Base-by-base conservation (phyloP, 2,888 invertebrate genomes). In the Chorisops tibialis region DNA sequence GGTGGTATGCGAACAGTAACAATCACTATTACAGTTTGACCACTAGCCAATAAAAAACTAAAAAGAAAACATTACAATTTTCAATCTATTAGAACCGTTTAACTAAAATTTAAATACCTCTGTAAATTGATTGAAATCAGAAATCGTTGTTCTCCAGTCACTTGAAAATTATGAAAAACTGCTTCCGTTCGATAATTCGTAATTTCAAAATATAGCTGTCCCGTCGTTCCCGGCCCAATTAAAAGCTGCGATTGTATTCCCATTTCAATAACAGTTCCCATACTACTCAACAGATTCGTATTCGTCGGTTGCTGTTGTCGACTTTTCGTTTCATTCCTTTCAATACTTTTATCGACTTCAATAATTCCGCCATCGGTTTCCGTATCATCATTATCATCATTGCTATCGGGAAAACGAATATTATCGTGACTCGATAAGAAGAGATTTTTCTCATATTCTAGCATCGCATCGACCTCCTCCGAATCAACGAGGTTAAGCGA, bases 181-280 rank as follows among this genome's bases (percentile, higher is more conserved):
- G 80, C 72, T 65, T 79, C 82, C 9, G 81, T 81, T n/a, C 82
- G 82, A 74, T 83, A 85, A 75, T 91, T 91, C 0, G 85, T 87
- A 0, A 91, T 85, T 75, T 89, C 87, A 70, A 88, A 90, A 64
- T 84, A 81, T n/a, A 91, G 70, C 43, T 73, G 71, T 24, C 63
- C 64, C 1, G 72, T 63, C 67, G 71, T 71, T 0, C 78, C 79
- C 0, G 79, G 75, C 3, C 73, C 71, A 3, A 77, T 70, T 7
- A 80, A 69, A 3, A 82, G 66, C 69, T 81, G 77, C 0, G 82
- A 81, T 49, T 79, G 79, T 3, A 75, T 67, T 41, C 77, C 79
- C 41, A 82, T 72, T 62, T 82, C 80, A 14, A 82, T 76, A 4
- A 56, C 45, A 5, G 56, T 56, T n/a, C 56, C 56, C 2, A 45